phyloP scores from a whole-genome alignment of 2,888 invertebrate species.

The Ferrisia virgata region DNA sequence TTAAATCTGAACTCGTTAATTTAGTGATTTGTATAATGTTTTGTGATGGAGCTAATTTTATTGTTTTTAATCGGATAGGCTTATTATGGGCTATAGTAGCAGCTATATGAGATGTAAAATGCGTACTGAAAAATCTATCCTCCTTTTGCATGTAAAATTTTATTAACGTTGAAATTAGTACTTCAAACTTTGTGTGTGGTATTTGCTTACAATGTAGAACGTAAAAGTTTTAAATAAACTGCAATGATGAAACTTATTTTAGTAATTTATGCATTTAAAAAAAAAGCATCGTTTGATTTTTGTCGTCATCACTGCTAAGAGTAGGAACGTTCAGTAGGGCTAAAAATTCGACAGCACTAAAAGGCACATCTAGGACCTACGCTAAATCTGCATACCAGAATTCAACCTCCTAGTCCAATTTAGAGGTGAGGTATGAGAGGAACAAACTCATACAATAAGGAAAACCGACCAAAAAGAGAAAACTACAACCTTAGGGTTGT shows the following conservation, averaged over 20 bases:
- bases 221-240: not conserved
- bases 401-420: no score
- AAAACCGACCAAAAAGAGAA: no score
- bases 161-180: not conserved
- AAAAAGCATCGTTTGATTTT: no score
- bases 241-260: not conserved
- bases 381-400: no score
- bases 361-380: no score
- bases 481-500: no score
- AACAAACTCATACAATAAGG: no score
- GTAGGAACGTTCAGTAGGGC: no score
- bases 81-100: not conserved
- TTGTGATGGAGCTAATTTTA: not conserved
- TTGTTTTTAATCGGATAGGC: not conserved
- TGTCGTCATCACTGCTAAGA: no score
- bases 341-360: no score
- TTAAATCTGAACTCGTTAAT: slow-evolving; percentile 14
- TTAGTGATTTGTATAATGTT: not conserved
- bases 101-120: not conserved
- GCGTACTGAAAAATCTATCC: not conserved
- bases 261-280: not conserved
- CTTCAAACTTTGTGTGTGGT: not conserved
- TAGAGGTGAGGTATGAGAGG: no score
- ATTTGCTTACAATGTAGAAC: not conserved
- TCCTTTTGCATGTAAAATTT: not conserved